Evolutionary conservation across 92 coral and sea anemone species (phyloP).

Genomic region (Micromussa lordhowensis): DNA sequence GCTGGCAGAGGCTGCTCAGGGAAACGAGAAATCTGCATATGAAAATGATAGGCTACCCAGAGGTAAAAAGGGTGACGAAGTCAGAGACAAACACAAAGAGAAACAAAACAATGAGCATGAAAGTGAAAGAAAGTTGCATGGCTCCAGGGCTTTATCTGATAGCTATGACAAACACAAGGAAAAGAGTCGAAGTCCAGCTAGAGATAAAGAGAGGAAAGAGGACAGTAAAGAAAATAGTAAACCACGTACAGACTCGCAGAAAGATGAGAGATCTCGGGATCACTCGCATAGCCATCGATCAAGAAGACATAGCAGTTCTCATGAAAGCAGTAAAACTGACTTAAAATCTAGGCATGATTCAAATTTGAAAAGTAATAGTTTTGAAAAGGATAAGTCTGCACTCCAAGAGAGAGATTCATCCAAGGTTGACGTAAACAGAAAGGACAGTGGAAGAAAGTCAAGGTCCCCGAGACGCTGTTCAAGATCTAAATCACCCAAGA

Average conservation of each 20-base stretch:
- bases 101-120: conserved; percentile 32
- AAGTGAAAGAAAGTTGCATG: conserved; percentile 13
- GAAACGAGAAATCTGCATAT: conserved; percentile 4
- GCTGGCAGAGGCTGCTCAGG: conserved; percentile 65
- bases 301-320: conserved; percentile 49
- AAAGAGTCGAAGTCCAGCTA: conserved; percentile 33
- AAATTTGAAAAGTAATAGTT: conserved; percentile 39
- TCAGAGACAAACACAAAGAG: conserved; percentile 28
- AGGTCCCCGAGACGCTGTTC: conserved; percentile 46
- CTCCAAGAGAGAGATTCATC: conserved; percentile 45
- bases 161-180: conserved; percentile 24
- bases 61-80: conserved; percentile 41
- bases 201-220: conserved; percentile 47
- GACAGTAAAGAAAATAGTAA: conserved; percentile 29
- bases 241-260: conserved; percentile 19
- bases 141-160: conserved; percentile 11
- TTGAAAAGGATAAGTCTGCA: conserved; percentile 31
- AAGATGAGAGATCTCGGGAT: conserved; percentile 31
- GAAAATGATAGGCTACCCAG: conserved; percentile 35
- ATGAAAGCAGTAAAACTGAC: conserved; percentile 35
- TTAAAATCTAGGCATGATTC: conserved; percentile 20
- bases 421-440: conserved; percentile 46
- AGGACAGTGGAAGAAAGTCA: conserved; percentile 31
- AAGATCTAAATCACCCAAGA: conserved; percentile 68
- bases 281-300: conserved; percentile 37